Conservation (phyloP, 2,888 invertebrate species). For the Fabriciana adippe region DNA sequence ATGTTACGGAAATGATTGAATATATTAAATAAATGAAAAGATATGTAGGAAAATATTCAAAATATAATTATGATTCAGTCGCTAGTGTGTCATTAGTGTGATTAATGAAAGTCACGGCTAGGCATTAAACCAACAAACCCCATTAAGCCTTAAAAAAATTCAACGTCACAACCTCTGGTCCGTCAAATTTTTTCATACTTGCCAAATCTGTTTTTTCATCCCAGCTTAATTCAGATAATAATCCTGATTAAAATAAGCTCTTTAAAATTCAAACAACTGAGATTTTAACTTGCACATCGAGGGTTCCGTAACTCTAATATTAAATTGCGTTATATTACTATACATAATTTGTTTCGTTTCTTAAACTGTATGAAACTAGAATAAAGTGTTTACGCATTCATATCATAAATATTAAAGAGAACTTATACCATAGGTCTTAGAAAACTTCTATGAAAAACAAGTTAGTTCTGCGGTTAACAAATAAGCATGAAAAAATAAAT, state of each 20-base stretch:
- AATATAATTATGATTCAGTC: slow-evolving; percentile 11
- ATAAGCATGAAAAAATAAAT: no score
- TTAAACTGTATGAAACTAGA: no score
- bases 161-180: slow-evolving; percentile 31
- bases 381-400: no score
- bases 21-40: background rate
- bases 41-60: background rate
- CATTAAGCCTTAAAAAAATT: slow-evolving; percentile 32
- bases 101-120: slow-evolving; percentile 37
- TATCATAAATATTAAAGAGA: no score
- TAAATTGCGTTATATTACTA: no score
- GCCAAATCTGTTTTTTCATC: slow-evolving; percentile 14
- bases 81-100: slow-evolving; percentile 29
- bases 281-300: background rate
- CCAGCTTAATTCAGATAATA: slow-evolving; percentile 19
- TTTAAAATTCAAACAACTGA: background rate
- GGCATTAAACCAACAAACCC: slow-evolving; percentile 32
- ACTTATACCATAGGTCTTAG: no score
- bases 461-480: no score
- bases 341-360: no score
- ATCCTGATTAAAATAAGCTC: background rate
- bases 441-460: no score
- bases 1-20: background rate
- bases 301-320: no score
- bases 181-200: slow-evolving; percentile 28